These are phyloP conservation scores for Microcaecilia unicolor DNA, from an alignment of 2,797 vertebrate species.

Conservation along the genomic window DNA sequence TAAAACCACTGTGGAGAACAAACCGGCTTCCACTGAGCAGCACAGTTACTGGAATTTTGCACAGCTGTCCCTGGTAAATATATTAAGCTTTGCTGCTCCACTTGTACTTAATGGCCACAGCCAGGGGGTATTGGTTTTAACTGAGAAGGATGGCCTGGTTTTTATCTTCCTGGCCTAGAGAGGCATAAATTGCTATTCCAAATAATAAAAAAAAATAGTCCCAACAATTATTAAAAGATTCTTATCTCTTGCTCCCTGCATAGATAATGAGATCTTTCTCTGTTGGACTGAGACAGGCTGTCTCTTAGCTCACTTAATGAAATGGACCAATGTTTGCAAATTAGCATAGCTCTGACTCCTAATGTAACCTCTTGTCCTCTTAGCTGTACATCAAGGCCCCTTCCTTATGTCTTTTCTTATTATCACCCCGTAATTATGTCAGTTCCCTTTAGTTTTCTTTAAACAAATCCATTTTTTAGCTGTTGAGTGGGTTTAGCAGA, in stretches of 20 bases:
- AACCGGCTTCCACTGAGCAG: constrained; percentile 25
- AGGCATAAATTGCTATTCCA: constrained; percentile 67
- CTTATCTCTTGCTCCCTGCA: constrained; percentile 67
- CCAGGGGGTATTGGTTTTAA: constrained; percentile 32
- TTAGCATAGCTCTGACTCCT: constrained; percentile 58
- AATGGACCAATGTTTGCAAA: constrained; percentile 61
- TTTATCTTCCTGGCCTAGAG: constrained; percentile 40
- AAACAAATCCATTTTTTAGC: constrained; percentile 34
- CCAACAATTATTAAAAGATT: constrained; percentile 74
- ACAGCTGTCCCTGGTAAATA: constrained; percentile 37
- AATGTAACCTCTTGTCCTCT: constrained; percentile 64
- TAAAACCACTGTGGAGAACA: constrained; percentile 7
- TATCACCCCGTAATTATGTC: constrained; percentile 62
- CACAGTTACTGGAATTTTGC: constrained; percentile 30
- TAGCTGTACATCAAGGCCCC: constrained; percentile 62
- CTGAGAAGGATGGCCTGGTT: constrained; percentile 46
- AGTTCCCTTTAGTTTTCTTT: constrained; percentile 40
- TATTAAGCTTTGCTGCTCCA: constrained; percentile 42
- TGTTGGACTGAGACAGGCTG: constrained; percentile 67
- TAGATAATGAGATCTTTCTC: constrained; percentile 70
- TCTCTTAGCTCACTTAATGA: constrained; percentile 68
- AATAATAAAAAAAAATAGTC: constrained; percentile 61
- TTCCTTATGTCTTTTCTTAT: constrained; percentile 67
- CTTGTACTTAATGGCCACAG: constrained; percentile 54
- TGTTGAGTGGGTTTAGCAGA: constrained; percentile 2